Percentiles rank a stretch among this genome's conserved stretches.
phyloP scores from a whole-genome alignment of 1,140 invertebrate species.

The Ctenoplectra terminalis region DNA sequence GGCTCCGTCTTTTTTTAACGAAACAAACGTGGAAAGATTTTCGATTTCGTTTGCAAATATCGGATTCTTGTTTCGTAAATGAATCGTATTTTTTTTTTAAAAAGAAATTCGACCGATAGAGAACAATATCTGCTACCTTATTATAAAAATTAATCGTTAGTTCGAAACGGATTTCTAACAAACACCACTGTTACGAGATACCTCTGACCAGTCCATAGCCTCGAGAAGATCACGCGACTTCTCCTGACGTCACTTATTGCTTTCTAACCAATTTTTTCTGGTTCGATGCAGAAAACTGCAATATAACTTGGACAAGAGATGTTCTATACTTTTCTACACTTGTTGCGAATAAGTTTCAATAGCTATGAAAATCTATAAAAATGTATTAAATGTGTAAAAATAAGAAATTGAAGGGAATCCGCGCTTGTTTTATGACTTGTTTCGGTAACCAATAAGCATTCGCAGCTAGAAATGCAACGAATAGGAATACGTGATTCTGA shows the following conservation, averaged over 20 bases:
- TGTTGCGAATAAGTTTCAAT: neutral
- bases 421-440: neutral
- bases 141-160: neutral
- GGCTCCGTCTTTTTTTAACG: neutral
- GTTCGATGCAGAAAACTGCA: neutral
- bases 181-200: constrained; percentile 45
- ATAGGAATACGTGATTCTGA: neutral
- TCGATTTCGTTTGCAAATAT: neutral
- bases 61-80: neutral
- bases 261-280: constrained; percentile 22
- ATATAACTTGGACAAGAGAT: no score
- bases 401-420: neutral
- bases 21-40: neutral
- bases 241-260: constrained; percentile 47
- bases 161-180: neutral
- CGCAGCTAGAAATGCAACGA: neutral
- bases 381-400: neutral
- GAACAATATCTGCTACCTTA: no score
- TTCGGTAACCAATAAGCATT: constrained; percentile 9
- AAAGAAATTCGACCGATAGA: no score
- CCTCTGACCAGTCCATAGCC: constrained; percentile 41
- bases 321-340: neutral
- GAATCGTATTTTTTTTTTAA: neutral
- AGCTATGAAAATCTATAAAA: neutral
- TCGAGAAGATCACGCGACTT: constrained; percentile 51